Evolutionary conservation across 2,888 invertebrate species (phyloP).

Genomic region (Folsomia manolachei): DNA sequence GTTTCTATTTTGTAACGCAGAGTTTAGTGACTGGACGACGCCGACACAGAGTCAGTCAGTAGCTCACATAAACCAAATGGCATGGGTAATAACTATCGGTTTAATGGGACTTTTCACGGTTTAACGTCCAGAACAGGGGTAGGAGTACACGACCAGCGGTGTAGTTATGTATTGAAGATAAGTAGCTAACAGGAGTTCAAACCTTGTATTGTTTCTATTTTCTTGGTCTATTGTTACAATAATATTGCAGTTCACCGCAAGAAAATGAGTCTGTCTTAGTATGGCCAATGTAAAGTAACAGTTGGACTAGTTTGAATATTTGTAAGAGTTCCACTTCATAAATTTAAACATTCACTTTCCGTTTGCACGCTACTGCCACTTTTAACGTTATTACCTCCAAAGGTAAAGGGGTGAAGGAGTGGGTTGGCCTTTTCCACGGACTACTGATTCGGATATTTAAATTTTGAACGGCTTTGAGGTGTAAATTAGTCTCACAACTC

Average conservation of each 20-base stretch:
- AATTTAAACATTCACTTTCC: conserved; percentile 7
- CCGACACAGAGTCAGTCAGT: conserved; percentile 1
- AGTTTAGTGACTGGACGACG: too few relatives aligned
- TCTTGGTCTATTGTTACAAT: not conserved
- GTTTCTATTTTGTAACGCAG: too few relatives aligned
- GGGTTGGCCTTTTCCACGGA: not conserved
- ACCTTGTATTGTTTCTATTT: not conserved
- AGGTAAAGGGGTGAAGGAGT: too few relatives aligned
- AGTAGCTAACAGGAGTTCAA: conserved; percentile 1
- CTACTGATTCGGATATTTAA: not conserved
- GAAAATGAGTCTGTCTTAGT: not conserved
- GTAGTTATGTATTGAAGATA: too few relatives aligned
- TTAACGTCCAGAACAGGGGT: conserved; percentile 1
- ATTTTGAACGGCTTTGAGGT: not conserved
- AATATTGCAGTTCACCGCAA: not conserved
- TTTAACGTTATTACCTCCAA: not conserved
- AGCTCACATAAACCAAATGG: not conserved
- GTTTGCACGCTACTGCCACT: not conserved
- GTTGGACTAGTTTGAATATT: not conserved
- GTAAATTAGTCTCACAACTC: conserved; percentile 1
- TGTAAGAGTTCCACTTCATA: conserved; percentile 1
- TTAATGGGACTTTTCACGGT: conserved; percentile 4
- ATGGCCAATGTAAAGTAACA: too few relatives aligned
- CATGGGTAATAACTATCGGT: not conserved
- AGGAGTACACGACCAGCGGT: too few relatives aligned